Evolutionary conservation across 2,113 vertebrate species (phyloP).

Genomic region (Paradisaea rubra): DNA sequence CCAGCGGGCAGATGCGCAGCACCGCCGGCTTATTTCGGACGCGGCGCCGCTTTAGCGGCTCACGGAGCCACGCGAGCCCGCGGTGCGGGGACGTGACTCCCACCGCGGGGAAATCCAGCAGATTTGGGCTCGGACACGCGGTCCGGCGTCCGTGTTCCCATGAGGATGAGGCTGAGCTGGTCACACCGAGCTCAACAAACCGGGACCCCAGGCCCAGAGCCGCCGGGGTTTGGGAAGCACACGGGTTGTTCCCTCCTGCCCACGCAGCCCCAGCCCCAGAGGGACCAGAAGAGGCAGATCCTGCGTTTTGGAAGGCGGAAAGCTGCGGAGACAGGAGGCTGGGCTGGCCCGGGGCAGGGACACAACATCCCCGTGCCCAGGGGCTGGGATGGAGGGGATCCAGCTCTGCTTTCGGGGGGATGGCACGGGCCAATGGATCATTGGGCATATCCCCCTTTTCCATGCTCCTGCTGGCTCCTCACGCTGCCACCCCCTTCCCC

Average conservation of each 20-base stretch:
- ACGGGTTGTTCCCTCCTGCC: not conserved
- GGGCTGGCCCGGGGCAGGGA: not conserved
- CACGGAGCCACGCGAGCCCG: rapidly evolving
- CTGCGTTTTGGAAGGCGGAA: not conserved
- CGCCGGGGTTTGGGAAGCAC: rapidly evolving
- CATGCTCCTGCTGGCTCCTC: not conserved
- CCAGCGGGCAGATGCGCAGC: not conserved
- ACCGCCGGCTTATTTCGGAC: not conserved
- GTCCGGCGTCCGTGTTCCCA: rapidly evolving
- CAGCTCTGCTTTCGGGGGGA: not conserved
- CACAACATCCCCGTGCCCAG: not conserved
- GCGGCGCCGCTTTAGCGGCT: not conserved
- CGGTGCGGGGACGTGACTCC: rapidly evolving
- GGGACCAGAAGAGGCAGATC: not conserved
- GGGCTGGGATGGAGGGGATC: not conserved
- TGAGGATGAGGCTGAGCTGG: not conserved
- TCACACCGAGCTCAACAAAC: not conserved
- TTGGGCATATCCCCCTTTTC: not conserved
- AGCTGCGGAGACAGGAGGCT: not conserved
- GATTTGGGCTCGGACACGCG: rapidly evolving
- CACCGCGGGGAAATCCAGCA: rapidly evolving
- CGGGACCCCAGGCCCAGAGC: too few relatives aligned
- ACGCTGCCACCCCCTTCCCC: not conserved
- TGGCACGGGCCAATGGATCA: not conserved
- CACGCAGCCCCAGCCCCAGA: not conserved